Evolutionary conservation across 1,140 invertebrate species (phyloP).

Genomic region (Manduca sexta): DNA sequence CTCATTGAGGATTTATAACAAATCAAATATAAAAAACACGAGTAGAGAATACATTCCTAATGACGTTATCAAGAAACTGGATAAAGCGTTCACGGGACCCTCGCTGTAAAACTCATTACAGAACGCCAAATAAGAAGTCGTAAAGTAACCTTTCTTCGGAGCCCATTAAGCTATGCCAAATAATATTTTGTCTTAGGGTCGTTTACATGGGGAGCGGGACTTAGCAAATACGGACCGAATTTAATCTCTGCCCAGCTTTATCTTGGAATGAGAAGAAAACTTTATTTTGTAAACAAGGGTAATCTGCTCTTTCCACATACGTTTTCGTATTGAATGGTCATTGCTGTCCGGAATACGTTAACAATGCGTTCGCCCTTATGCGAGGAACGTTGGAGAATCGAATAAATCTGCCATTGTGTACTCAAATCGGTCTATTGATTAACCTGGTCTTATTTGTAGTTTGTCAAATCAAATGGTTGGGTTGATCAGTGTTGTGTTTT

Average conservation of each 20-base stretch:
- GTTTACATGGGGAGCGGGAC: constrained; percentile 48
- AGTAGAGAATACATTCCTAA: constrained; percentile 12
- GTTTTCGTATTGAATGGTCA: constrained; percentile 42
- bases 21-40: too few species aligned
- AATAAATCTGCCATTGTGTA: constrained; percentile 10
- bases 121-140: constrained; percentile 62
- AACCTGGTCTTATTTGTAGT: too few species aligned
- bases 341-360: constrained; percentile 56
- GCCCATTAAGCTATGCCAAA: constrained; percentile 63
- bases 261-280: constrained; percentile 63
- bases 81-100: constrained; percentile 29
- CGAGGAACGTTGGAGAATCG: constrained; percentile 20
- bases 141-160: constrained; percentile 57
- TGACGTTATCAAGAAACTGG: constrained; percentile 46
- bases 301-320: constrained; percentile 53
- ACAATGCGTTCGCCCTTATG: constrained; percentile 18
- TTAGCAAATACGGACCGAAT: constrained; percentile 54
- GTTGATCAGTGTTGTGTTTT: too few species aligned
- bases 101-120: constrained; percentile 67
- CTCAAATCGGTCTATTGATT: too few species aligned
- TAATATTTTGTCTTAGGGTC: constrained; percentile 62
- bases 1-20: too few species aligned
- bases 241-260: constrained; percentile 65
- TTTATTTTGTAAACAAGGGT: constrained; percentile 70
- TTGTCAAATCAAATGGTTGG: too few species aligned